A percentile compares a stretch with the other conserved stretches of the same genome.
Evolutionary conservation across 2,113 vertebrate genomes (phyloP).

Genomic region (Arothron firmamentum): DNA sequence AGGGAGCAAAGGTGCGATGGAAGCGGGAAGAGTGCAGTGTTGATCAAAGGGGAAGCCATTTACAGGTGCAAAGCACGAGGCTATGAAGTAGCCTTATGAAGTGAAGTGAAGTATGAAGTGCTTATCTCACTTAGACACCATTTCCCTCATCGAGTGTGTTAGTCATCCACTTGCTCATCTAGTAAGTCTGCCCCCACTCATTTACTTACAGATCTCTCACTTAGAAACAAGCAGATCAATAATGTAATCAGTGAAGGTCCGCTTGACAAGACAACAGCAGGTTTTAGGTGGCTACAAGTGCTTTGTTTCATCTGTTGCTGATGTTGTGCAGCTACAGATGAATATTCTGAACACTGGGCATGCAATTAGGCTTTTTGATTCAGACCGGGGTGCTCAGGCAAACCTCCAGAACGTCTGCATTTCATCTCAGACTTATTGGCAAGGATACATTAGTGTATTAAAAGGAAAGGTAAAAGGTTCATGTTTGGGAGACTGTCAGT

Average conservation of each 20-base stretch:
- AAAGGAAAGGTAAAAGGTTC: neutral
- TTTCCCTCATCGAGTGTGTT: constrained; percentile 43
- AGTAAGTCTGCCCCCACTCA: constrained; percentile 24
- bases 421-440: neutral
- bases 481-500: neutral
- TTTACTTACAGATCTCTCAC: constrained; percentile 35
- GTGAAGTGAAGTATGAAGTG: too few species aligned
- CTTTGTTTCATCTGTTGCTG: constrained; percentile 39
- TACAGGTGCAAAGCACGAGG: constrained; percentile 45
- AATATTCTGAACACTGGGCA: constrained; percentile 19
- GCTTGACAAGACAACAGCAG: constrained; percentile 6
- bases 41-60: constrained; percentile 65
- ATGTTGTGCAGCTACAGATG: constrained; percentile 33
- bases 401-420: neutral
- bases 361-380: constrained; percentile 16
- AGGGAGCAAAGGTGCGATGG: constrained; percentile 43
- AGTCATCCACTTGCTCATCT: constrained; percentile 31
- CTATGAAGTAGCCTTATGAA: constrained; percentile 45
- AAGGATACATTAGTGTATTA: neutral
- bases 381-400: neutral
- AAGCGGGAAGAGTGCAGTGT: constrained; percentile 28
- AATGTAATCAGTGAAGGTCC: constrained; percentile 34
- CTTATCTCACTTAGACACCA: constrained; percentile 53
- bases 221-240: constrained; percentile 45
- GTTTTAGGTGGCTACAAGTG: constrained; percentile 29